These are phyloP conservation scores for Lordiphosa collinella DNA, from an alignment of 1,140 invertebrate species.

Conservation along the genomic window DNA sequence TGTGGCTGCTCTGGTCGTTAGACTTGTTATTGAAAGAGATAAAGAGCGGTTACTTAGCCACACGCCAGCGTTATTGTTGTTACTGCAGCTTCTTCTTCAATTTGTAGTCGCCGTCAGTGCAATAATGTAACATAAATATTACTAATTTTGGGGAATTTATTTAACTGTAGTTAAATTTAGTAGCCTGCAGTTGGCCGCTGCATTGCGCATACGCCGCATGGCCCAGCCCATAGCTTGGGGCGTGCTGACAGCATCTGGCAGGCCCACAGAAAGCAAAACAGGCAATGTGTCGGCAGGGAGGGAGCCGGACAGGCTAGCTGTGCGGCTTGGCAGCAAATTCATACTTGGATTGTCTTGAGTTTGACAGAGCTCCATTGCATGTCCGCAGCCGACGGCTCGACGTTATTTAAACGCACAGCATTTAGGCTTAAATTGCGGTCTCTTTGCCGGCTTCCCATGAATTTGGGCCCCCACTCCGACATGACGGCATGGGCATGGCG, in stretches of 20 bases:
- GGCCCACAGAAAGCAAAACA: constrained; percentile 5
- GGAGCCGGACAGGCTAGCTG: constrained; percentile 12
- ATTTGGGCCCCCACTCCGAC: constrained; percentile 14
- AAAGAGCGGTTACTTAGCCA: constrained; percentile 75
- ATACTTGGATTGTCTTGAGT: constrained; percentile 59
- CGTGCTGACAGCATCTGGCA: constrained; percentile 60
- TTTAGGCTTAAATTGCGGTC: constrained; percentile 75
- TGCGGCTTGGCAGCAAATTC: constrained; percentile 48
- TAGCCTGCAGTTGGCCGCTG: constrained; percentile 45
- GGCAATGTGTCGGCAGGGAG: constrained; percentile 4
- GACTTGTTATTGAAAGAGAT: constrained; percentile 73
- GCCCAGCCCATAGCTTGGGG: constrained; percentile 50
- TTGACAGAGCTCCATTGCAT: constrained; percentile 52
- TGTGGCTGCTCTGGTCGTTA: constrained; percentile 50
- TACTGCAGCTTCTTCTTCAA: constrained; percentile 25
- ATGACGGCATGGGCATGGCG: constrained; percentile 28
- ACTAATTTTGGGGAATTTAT: constrained; percentile 75
- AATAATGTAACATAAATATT: constrained; percentile 73
- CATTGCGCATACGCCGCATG: constrained; percentile 63
- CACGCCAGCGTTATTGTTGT: constrained; percentile 50
- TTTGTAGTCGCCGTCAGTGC: constrained; percentile 56
- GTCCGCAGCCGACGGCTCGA: constrained; percentile 44
- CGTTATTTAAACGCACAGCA: constrained; percentile 69
- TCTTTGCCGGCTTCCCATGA: constrained; percentile 54
- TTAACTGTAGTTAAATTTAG: constrained; percentile 71